These are phyloP conservation scores for Spodoptera littoralis DNA, from an alignment of 2,888 invertebrate species.

Conservation along the genomic window DNA sequence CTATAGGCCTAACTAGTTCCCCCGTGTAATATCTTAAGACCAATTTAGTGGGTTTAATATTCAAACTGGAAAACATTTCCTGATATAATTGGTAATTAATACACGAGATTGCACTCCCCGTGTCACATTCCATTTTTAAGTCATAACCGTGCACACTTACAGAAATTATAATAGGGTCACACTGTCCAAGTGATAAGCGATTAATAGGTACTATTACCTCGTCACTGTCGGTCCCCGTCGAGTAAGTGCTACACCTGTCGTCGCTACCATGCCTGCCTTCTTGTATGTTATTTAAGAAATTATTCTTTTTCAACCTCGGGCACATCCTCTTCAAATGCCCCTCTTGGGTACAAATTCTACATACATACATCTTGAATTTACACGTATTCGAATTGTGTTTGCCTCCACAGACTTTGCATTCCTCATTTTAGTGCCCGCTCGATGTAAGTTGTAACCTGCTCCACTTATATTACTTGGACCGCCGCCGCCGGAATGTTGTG, in stretches of 20 bases:
- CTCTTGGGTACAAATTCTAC: constrained; percentile 7
- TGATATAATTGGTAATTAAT: no score
- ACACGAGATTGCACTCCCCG: constrained; percentile 4
- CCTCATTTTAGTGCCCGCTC: constrained; percentile 7
- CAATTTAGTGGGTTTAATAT: no score
- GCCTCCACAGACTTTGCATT: no score
- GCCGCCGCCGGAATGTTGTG: constrained; percentile 1
- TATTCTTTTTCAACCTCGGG: constrained; percentile 3
- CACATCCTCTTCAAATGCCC: constrained; percentile 6
- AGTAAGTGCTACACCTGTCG: constrained; percentile 1
- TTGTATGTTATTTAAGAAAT: constrained; percentile 7
- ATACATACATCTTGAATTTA: constrained; percentile 3
- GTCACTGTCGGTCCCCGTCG: constrained; percentile 4
- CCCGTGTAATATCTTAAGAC: no score
- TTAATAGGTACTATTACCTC: constrained; percentile 5
- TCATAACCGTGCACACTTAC: constrained; percentile 1
- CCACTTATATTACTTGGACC: background rate
- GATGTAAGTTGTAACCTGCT: constrained; percentile 3
- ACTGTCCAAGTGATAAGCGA: constrained; percentile 1
- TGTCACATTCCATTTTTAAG: constrained; percentile 8
- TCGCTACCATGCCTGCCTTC: background rate
- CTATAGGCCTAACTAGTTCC: no score
- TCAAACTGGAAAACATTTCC: no score
- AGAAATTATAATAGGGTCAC: background rate
- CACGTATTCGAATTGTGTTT: constrained; percentile 1